Conservation (phyloP, 2,888 invertebrate species). For the Hypomecis atomaria region DNA sequence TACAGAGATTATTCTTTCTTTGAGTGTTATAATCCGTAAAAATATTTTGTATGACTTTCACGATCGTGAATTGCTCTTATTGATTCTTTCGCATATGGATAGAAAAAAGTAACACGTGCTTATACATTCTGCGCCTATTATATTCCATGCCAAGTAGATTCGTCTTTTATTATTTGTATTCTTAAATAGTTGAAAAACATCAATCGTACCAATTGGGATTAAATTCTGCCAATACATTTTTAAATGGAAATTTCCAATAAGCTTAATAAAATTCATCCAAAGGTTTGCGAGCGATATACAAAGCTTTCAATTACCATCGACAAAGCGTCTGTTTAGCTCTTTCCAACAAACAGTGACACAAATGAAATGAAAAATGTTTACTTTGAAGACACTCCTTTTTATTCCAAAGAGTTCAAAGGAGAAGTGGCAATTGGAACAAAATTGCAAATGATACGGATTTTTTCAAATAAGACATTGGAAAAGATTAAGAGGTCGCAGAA, state of each 20-base stretch:
- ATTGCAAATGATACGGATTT: constrained; percentile 58
- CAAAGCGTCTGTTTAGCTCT: constrained; percentile 30
- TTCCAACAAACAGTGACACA: constrained; percentile 28
- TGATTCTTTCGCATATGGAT: too few relatives aligned
- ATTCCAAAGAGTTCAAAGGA: constrained; percentile 25
- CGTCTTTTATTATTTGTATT: too few relatives aligned
- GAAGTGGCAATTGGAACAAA: constrained; percentile 51
- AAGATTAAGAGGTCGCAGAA: constrained; percentile 56
- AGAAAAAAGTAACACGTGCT: too few relatives aligned
- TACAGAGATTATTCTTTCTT: too few relatives aligned
- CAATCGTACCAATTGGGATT: not conserved
- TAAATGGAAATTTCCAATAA: constrained; percentile 6
- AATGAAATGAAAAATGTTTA: constrained; percentile 35
- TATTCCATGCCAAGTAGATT: too few relatives aligned
- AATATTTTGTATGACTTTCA: too few relatives aligned
- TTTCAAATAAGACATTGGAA: constrained; percentile 54
- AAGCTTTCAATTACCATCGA: constrained; percentile 25
- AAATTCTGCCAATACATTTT: constrained; percentile 7
- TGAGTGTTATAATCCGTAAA: too few relatives aligned
- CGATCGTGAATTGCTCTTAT: too few relatives aligned
- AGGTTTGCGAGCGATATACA: constrained; percentile 17
- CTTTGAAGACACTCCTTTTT: constrained; percentile 28
- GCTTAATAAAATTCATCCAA: constrained; percentile 12
- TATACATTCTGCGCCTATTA: too few relatives aligned
- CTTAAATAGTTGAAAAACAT: not conserved